Evolutionary conservation across 2,113 vertebrate species (phyloP), one percentile per base, ranked within the genome.

Genomic region (Peromyscus californicus): DNA sequence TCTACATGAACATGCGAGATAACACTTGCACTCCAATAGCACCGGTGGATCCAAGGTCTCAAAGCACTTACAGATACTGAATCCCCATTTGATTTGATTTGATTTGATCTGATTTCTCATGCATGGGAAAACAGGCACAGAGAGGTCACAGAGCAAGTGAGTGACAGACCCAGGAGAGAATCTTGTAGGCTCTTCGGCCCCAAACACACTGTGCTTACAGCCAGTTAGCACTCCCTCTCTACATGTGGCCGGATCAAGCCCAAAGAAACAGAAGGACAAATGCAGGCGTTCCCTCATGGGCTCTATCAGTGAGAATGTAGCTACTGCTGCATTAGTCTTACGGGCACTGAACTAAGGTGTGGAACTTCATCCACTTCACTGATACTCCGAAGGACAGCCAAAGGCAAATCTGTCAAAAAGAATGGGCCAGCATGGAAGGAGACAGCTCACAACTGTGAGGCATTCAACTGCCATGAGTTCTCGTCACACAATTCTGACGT

Each of bases 391-490:
- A 97, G 96, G 95, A 97, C 51, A 92, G 95, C 93, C 94, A 94
- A 90, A 72, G 87, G 97, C 90, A 93, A 97, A 96, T 93, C 94
- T 96, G 96, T 96, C 94, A 76, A 93, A 95, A 96, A 82, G 12
- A 82, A 96, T 93, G 91, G 96, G 95, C 93, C 94, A 95, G 95
- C 36, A 5, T 39, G 85, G 59, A 96, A 94, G 97, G 97, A 97
- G 98, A 95, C 69, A 98, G 98, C 94, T 98, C 98, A 97, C 94
- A 96, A 96, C 75, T 96, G 15, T 80, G 98, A 98, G 98, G 98
- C 98, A 98, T 97, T 97, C 98, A 98, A 98, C 98, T 98, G 98
- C 98, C 97, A 97, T 98, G 98, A 98, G 98, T 98, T 98, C 26
- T 74, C 94, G 93, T 98, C 97, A 97, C 97, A 98, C 95, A 98